Evolutionary conservation across 1,140 invertebrate species (phyloP).

Genomic region (Formica selysi): DNA sequence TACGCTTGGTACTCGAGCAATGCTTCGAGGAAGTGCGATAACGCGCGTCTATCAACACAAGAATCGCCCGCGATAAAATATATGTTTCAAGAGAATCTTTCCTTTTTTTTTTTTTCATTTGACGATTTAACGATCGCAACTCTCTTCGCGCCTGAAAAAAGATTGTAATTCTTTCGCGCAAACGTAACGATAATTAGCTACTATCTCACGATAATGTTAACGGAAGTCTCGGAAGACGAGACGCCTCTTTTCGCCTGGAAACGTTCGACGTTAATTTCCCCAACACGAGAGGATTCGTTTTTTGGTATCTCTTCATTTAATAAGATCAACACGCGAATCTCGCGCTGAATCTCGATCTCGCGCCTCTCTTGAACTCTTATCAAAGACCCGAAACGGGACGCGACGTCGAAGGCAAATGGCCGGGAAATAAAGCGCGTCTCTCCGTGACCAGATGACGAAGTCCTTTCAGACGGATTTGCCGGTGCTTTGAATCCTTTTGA

Average conservation of each 20-base stretch:
- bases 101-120: neutral
- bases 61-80: neutral
- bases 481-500: slow-evolving; percentile 74
- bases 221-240: neutral
- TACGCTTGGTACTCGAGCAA: neutral
- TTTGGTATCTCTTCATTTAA: slow-evolving; percentile 44
- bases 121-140: neutral
- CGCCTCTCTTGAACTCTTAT: neutral
- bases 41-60: neutral
- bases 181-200: slow-evolving; percentile 48
- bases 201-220: slow-evolving; percentile 25
- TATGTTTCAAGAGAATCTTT: neutral
- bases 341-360: neutral
- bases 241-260: slow-evolving; percentile 13
- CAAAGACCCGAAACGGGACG: neutral
- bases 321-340: slow-evolving; percentile 34
- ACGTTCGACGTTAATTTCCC: slow-evolving; percentile 46
- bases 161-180: slow-evolving; percentile 14
- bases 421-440: slow-evolving; percentile 59
- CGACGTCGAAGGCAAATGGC: slow-evolving; percentile 61
- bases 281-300: neutral
- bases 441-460: slow-evolving; percentile 29
- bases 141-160: slow-evolving; percentile 9
- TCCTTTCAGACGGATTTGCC: slow-evolving; percentile 67
- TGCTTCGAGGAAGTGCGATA: neutral